Evolutionary conservation across 2,797 vertebrate genomes (phyloP).

Genomic region (Furcifer pardalis): DNA sequence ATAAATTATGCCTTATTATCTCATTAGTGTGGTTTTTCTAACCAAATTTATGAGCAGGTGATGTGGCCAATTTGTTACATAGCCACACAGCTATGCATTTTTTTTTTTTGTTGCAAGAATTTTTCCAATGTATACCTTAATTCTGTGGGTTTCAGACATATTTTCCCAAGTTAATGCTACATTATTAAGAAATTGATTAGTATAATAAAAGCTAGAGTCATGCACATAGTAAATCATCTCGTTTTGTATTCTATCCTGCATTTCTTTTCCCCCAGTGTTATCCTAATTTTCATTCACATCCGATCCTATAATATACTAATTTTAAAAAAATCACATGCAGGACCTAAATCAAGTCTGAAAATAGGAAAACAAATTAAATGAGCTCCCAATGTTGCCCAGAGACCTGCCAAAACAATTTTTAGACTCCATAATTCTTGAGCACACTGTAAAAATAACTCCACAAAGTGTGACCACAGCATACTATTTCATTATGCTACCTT

Average conservation of each 20-base stretch:
- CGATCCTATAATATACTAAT: slow-evolving; percentile 48
- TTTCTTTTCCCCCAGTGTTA: slow-evolving; percentile 45
- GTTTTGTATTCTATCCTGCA: slow-evolving; percentile 33
- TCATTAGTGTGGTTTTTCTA: slow-evolving; percentile 70
- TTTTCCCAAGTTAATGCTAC: slow-evolving; percentile 51
- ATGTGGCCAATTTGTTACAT: slow-evolving; percentile 62
- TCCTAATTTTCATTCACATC: slow-evolving; percentile 60
- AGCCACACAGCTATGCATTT: slow-evolving; percentile 60
- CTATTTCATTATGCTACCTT: slow-evolving; percentile 24
- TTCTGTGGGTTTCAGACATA: slow-evolving; percentile 45
- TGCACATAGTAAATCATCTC: slow-evolving; percentile 38
- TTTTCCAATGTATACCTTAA: slow-evolving; percentile 58
- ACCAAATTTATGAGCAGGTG: slow-evolving; percentile 55
- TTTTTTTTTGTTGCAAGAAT: slow-evolving; percentile 56
- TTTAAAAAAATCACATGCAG: slow-evolving; percentile 54
- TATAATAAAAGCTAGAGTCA: slow-evolving; percentile 54
- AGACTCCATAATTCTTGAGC: slow-evolving; percentile 40
- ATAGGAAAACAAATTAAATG: slow-evolving; percentile 57
- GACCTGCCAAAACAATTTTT: slow-evolving; percentile 59
- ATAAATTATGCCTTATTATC: slow-evolving; percentile 62
- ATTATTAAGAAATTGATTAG: slow-evolving; percentile 54
- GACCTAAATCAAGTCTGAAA: slow-evolving; percentile 58
- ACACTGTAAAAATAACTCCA: slow-evolving; percentile 52
- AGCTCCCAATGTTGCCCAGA: slow-evolving; percentile 62
- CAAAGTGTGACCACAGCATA: slow-evolving; percentile 21